phyloP scores from a whole-genome alignment of 1,140 invertebrate species.

The Saxidomus purpurata region DNA sequence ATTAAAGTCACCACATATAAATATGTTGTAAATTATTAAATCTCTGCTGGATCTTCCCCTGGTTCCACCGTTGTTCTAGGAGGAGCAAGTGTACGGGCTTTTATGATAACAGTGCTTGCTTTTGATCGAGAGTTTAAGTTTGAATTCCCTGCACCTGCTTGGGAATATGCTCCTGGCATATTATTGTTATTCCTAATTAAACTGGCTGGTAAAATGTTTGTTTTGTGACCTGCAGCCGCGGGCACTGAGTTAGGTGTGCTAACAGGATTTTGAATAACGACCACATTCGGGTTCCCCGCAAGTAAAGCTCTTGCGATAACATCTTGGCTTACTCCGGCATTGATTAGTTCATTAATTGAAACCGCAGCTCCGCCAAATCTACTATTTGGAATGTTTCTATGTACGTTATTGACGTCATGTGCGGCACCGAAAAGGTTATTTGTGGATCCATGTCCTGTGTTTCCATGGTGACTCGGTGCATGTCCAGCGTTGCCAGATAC shows the following conservation, averaged over 20 bases:
- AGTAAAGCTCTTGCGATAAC: background rate
- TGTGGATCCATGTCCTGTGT: background rate
- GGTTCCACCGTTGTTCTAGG: constrained; percentile 15
- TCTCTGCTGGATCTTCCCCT: constrained; percentile 18
- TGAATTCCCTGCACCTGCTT: background rate
- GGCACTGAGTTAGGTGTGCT: background rate
- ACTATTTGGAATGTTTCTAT: background rate
- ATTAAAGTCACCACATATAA: background rate
- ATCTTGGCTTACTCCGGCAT: background rate
- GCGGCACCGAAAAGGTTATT: background rate
- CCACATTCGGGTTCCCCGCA: background rate
- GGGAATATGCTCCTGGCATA: background rate
- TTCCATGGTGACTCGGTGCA: background rate
- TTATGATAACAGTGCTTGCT: background rate
- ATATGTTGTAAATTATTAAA: background rate
- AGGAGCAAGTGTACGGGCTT: background rate
- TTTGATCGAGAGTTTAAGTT: background rate
- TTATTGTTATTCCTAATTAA: background rate
- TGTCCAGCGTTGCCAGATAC: background rate
- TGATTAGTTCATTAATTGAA: background rate
- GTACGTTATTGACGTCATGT: background rate
- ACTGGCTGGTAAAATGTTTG: background rate
- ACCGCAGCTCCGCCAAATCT: background rate
- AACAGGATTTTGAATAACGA: background rate
- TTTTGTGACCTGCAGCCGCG: background rate